phyloP scores from a whole-genome alignment of 1,140 invertebrate species.

The Plutomurus gul region DNA sequence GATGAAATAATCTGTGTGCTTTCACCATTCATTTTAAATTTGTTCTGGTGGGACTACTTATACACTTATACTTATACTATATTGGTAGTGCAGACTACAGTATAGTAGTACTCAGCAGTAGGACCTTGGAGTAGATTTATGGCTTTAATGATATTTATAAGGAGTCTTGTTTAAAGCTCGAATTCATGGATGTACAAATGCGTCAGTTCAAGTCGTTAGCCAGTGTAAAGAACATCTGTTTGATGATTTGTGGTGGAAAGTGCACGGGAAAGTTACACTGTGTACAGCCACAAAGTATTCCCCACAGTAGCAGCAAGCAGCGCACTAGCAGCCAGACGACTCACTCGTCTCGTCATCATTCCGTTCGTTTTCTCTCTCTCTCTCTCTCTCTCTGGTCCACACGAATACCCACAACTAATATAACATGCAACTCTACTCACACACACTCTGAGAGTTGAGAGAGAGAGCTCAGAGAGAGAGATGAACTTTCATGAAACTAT shows the following conservation, averaged over 20 bases:
- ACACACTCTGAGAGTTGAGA: too few relatives aligned
- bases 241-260: slow-evolving; percentile 23
- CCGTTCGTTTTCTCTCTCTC: too few relatives aligned
- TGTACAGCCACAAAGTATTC: too few relatives aligned
- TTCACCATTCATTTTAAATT: not conserved
- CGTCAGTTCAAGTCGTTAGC: slow-evolving; percentile 3
- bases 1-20: not conserved
- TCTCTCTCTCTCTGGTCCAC: too few relatives aligned
- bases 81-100: not conserved
- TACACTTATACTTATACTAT: not conserved
- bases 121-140: not conserved
- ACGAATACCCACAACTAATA: too few relatives aligned
- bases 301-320: too few relatives aligned
- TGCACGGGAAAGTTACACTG: not conserved
- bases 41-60: not conserved
- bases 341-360: too few relatives aligned
- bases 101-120: not conserved
- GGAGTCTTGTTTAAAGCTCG: not conserved
- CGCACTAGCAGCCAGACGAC: too few relatives aligned
- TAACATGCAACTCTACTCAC: too few relatives aligned
- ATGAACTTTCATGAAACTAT: not conserved
- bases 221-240: slow-evolving; percentile 7
- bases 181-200: slow-evolving; percentile 16
- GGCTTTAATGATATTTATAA: not conserved
- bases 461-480: too few relatives aligned